Evolutionary conservation across 2,888 invertebrate species (phyloP).

Genomic region (Bruchidius siliquastri): DNA sequence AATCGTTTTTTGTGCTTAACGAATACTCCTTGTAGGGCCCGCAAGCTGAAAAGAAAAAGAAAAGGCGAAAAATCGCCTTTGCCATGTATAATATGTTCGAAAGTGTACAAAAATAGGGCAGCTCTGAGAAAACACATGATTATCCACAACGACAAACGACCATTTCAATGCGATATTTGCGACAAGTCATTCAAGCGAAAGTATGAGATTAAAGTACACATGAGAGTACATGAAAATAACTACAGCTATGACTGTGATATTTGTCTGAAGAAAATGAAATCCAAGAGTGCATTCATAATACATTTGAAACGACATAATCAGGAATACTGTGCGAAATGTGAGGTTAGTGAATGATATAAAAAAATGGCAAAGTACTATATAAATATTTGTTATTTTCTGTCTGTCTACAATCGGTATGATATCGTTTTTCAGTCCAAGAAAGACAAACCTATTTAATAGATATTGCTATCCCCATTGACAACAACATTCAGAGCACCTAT

Average conservation of each 20-base stretch:
- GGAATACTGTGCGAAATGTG: constrained; percentile 51
- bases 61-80: not conserved
- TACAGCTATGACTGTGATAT: constrained; percentile 45
- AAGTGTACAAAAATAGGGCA: constrained; percentile 42
- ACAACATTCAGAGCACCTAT: too few relatives aligned
- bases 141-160: constrained; percentile 35
- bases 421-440: too few relatives aligned
- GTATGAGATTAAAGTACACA: constrained; percentile 20
- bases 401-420: too few relatives aligned
- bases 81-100: constrained; percentile 43
- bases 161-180: constrained; percentile 40
- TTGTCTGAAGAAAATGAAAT: constrained; percentile 52
- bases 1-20: not conserved
- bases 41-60: not conserved
- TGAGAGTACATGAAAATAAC: constrained; percentile 11
- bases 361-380: constrained; percentile 8
- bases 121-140: constrained; percentile 42
- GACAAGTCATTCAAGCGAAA: constrained; percentile 39
- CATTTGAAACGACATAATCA: constrained; percentile 53
- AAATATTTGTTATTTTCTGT: too few relatives aligned
- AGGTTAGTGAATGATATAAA: constrained; percentile 7
- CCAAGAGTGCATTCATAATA: constrained; percentile 42
- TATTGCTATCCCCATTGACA: too few relatives aligned
- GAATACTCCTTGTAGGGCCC: not conserved
- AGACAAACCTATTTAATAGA: too few relatives aligned